A percentile compares a stretch with the other conserved stretches of the same genome.
phyloP scores from a whole-genome alignment of 37 sponge, comb jelly and placozoan species.

The Hormiphora californensis region DNA sequence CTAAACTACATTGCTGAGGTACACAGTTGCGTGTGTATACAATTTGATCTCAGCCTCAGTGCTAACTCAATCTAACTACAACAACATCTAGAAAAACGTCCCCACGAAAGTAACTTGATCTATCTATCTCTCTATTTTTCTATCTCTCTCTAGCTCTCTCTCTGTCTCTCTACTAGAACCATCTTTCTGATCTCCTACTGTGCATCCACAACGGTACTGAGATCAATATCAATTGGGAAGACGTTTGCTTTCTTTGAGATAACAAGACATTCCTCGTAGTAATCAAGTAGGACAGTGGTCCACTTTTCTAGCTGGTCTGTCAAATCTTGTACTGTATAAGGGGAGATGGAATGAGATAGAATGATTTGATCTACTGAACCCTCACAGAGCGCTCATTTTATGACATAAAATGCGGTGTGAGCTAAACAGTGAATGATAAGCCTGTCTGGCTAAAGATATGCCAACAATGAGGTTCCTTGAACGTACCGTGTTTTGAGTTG shows the following conservation, averaged over 20 bases:
- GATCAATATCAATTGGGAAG: slow-evolving; percentile 82
- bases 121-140: too few species aligned
- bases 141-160: too few species aligned
- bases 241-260: slow-evolving; percentile 67
- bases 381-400: not conserved
- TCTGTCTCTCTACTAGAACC: too few species aligned
- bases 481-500: too few species aligned
- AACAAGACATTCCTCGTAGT: slow-evolving; percentile 68
- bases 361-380: not conserved
- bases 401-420: not conserved
- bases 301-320: slow-evolving; percentile 81
- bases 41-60: too few species aligned
- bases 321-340: slow-evolving; percentile 79
- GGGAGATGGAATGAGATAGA: not conserved
- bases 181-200: not conserved
- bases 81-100: too few species aligned
- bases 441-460: not conserved
- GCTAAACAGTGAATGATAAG: not conserved
- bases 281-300: slow-evolving; percentile 70
- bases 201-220: slow-evolving; percentile 52
- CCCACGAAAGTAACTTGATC: too few species aligned
- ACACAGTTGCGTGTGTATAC: too few species aligned
- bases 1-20: too few species aligned
- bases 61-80: too few species aligned
- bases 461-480: too few species aligned